These are phyloP conservation scores for Andrena hattorfiana DNA, from an alignment of 2,888 invertebrate species.

Conservation along the genomic window DNA sequence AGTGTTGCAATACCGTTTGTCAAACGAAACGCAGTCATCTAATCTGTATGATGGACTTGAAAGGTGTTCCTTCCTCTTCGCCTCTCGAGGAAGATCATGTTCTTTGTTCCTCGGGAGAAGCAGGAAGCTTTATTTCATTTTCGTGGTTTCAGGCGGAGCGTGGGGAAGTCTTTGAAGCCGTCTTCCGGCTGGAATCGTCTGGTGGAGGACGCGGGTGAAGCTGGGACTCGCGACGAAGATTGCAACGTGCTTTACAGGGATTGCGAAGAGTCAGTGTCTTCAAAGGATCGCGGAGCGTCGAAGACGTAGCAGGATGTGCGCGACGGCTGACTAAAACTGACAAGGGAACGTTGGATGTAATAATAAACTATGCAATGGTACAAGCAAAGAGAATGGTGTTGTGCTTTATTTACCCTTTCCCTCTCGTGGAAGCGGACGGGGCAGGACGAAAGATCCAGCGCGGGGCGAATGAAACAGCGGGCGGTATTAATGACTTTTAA, in stretches of 20 bases:
- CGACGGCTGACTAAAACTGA: neutral
- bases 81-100: constrained; percentile 2
- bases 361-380: neutral
- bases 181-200: constrained; percentile 81
- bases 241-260: constrained; percentile 81
- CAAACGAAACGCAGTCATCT: constrained; percentile 9
- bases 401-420: neutral
- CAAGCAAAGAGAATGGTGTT: neutral
- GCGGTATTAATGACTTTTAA: constrained; percentile 81
- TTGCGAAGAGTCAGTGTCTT: constrained; percentile 65
- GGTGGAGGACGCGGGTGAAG: constrained; percentile 80
- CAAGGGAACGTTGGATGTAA: neutral
- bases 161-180: constrained; percentile 74
- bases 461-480: constrained; percentile 59
- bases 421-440: neutral
- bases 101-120: neutral
- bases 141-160: constrained; percentile 67
- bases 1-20: constrained; percentile 58
- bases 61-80: neutral
- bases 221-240: constrained; percentile 80
- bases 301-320: neutral
- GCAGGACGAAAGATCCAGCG: neutral
- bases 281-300: neutral
- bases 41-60: constrained; percentile 16
- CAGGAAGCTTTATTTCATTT: neutral